Conservation (phyloP, 2,888 invertebrate species). For the Drosophila austrosaltans region DNA sequence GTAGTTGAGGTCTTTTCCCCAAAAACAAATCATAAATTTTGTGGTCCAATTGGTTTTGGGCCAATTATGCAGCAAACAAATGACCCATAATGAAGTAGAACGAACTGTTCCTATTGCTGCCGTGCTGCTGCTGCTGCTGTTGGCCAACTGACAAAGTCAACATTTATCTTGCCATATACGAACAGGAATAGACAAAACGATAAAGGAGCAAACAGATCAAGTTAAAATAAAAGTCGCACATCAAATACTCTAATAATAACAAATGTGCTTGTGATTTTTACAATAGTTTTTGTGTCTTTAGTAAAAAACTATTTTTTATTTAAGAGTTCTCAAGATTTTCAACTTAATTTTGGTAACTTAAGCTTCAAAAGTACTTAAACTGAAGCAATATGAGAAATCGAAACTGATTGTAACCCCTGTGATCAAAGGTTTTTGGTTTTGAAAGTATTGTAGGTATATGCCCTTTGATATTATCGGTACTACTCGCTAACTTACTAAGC, state of each 20-base stretch:
- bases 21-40: constrained; percentile 70
- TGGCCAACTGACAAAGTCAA: constrained; percentile 72
- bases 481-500: too few relatives aligned
- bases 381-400: too few relatives aligned
- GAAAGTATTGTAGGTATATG: too few relatives aligned
- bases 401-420: too few relatives aligned
- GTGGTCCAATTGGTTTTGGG: constrained; percentile 66
- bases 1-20: constrained; percentile 1
- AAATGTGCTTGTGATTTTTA: neutral
- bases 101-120: constrained; percentile 26
- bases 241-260: constrained; percentile 19
- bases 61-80: constrained; percentile 78
- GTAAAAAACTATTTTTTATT: too few relatives aligned
- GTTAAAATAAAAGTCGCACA: neutral
- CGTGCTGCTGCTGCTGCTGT: constrained; percentile 20
- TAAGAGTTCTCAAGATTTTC: too few relatives aligned
- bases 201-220: constrained; percentile 20
- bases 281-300: too few relatives aligned
- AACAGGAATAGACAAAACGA: constrained; percentile 28
- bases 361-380: too few relatives aligned
- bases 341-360: too few relatives aligned
- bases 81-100: constrained; percentile 75
- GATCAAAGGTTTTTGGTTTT: too few relatives aligned
- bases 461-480: too few relatives aligned
- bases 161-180: constrained; percentile 66